Base-by-base conservation (phyloP, 2,113 vertebrate species). In the Nansenia antarctica region DNA sequence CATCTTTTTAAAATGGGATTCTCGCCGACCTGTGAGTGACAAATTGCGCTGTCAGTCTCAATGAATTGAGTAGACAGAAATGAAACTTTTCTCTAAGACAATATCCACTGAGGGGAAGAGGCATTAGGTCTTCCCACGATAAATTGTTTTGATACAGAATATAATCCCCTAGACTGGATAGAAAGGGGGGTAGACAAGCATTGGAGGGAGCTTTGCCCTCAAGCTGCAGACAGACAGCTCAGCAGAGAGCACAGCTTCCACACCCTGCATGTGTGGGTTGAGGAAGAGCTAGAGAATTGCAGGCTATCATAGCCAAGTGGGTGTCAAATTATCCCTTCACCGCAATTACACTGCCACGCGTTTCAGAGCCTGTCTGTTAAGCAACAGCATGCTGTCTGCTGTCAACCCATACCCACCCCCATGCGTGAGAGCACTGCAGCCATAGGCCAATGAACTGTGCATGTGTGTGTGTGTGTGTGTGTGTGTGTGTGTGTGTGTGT, bases 321-420 rank as follows among this genome's bases (percentile, higher is more conserved):
- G 82, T 87, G 89, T 87, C 86, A 88, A 85, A 90, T 87, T 66
- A 86, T 87, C 75, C 79, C 63, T 69, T 87, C 80, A 84, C 67
- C 85, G 60, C 81, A 90, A 84, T 89, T 87, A 80, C 74, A 76
- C 71, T 35, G 73, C 74, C 81, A 82, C 66, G 69, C 37, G 66
- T 80, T 83, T 66, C 73, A 67, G 70, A 18, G 69, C 74, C 65
- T 74, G 81, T 84, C 85, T 80, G 85, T 85, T 75, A 67, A 80
- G 80, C 66, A 85, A 79, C 77, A 72, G 75, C 77, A 58, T 61
- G 62, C 65, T 76, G 80, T 76, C 80, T 76, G 71, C 78, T 81
- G 78, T 82, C 85, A 86, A 80, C 82, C 81, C 74, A 72, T 53
- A 32, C 76, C 73, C 70, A 31, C 72, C 69, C 32, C 29, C 3